These are phyloP conservation scores for Triops cancriformis DNA, from an alignment of 1,140 invertebrate species.

Conservation along the genomic window DNA sequence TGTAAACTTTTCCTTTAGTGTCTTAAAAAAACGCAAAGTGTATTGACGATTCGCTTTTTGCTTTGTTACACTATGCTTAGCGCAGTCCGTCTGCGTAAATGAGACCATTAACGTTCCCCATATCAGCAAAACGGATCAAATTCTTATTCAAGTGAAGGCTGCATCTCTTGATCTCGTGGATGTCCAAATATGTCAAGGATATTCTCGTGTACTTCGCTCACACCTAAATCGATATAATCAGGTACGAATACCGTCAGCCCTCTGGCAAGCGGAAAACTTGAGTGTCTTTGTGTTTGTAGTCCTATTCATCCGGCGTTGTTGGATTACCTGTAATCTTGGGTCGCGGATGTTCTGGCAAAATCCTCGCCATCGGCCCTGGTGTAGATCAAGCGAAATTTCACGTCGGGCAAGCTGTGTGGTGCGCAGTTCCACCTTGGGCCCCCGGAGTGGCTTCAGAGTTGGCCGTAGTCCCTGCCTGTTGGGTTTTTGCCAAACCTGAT, in stretches of 20 bases:
- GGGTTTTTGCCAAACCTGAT: conserved; percentile 54
- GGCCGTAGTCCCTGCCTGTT: conserved; percentile 30
- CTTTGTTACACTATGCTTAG: conserved; percentile 24
- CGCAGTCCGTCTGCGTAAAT: conserved; percentile 46
- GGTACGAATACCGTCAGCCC: background rate
- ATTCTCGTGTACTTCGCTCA: conserved; percentile 47
- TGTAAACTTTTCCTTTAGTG: conserved; percentile 36
- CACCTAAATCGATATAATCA: conserved; percentile 26
- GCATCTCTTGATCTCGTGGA: conserved; percentile 55
- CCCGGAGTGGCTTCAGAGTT: conserved; percentile 24
- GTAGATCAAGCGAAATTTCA: conserved; percentile 47
- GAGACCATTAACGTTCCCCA: conserved; percentile 50
- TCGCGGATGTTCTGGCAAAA: conserved; percentile 57
- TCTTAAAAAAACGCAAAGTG: too few species aligned
- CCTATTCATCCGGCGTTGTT: conserved; percentile 33
- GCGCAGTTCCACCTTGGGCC: conserved; percentile 43
- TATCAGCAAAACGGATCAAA: conserved; percentile 48
- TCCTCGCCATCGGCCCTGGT: conserved; percentile 52
- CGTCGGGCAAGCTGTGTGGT: conserved; percentile 57
- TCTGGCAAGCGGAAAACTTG: background rate
- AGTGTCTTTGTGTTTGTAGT: background rate
- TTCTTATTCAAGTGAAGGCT: conserved; percentile 57
- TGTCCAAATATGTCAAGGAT: conserved; percentile 52
- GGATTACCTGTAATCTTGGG: conserved; percentile 55
- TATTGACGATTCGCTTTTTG: background rate